These are phyloP conservation scores for Portunus trituberculatus DNA, from an alignment of 1,140 invertebrate species.

Conservation along the genomic window DNA sequence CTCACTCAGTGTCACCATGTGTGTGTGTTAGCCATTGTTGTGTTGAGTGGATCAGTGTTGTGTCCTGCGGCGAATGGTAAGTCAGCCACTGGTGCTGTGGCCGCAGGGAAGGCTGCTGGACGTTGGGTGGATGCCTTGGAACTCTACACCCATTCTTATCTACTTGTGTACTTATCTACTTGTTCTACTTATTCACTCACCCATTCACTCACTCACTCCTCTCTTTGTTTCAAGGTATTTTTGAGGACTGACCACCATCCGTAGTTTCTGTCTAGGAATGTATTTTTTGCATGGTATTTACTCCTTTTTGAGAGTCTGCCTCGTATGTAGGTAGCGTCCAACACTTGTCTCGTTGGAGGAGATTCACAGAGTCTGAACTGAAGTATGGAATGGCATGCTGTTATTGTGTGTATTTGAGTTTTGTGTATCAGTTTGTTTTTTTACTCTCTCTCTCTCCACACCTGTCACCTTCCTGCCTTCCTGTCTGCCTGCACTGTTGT, in stretches of 20 bases:
- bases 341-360: constrained; percentile 42
- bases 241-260: constrained; percentile 46
- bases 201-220: background rate
- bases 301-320: constrained; percentile 65
- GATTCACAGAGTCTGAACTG: constrained; percentile 57
- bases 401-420: constrained; percentile 74
- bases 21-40: background rate
- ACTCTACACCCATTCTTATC: background rate
- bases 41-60: background rate
- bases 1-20: no score
- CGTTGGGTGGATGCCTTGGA: background rate
- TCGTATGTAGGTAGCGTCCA: constrained; percentile 68
- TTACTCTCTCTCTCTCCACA: constrained; percentile 74
- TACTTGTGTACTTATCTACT: background rate
- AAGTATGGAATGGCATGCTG: constrained; percentile 70
- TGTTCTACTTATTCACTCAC: background rate
- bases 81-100: background rate
- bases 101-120: background rate
- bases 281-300: constrained; percentile 72
- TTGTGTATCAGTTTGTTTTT: constrained; percentile 76
- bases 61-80: no score
- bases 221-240: constrained; percentile 50
- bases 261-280: constrained; percentile 72
- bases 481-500: constrained; percentile 76
- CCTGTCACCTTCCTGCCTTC: constrained; percentile 75